Evolutionary conservation across 1,140 invertebrate species (phyloP).

Genomic region (Drosophila triauraria): DNA sequence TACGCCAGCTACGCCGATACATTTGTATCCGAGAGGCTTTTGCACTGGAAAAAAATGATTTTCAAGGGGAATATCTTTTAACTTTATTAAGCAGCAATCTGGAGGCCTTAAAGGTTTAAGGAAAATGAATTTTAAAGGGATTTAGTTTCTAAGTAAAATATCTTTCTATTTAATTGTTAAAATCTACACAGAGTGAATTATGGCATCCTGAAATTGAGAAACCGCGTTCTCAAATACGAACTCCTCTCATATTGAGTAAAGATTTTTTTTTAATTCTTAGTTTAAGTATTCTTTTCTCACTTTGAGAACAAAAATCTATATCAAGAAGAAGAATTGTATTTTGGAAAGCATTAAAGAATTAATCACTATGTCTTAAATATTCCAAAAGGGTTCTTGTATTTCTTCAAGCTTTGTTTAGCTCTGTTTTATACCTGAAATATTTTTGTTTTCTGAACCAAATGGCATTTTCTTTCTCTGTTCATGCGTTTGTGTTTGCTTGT

Average conservation of each 20-base stretch:
- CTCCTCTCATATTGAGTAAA: too few species aligned
- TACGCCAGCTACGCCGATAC: conserved; percentile 45
- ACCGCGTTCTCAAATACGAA: too few species aligned
- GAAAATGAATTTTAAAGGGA: neutral
- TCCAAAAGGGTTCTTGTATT: too few species aligned
- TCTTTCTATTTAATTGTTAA: neutral
- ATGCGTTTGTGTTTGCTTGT: conserved; percentile 15
- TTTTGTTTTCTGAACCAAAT: neutral
- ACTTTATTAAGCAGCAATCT: too few species aligned
- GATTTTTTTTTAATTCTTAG: too few species aligned
- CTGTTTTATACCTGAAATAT: neutral
- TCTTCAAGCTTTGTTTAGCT: neutral
- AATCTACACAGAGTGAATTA: neutral
- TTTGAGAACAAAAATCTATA: too few species aligned
- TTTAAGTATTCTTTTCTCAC: too few species aligned
- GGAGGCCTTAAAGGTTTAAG: too few species aligned
- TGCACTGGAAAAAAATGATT: neutral
- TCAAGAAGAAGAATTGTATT: neutral
- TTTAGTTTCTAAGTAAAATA: neutral
- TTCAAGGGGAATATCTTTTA: neutral
- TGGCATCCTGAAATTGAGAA: too few species aligned
- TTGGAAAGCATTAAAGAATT: neutral
- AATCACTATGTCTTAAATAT: neutral
- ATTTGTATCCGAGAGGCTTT: conserved; percentile 22
- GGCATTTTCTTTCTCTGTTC: conserved; percentile 4